Base-by-base conservation (phyloP, 2,797 vertebrate genomes). In the Eulemur albifrons region DNA sequence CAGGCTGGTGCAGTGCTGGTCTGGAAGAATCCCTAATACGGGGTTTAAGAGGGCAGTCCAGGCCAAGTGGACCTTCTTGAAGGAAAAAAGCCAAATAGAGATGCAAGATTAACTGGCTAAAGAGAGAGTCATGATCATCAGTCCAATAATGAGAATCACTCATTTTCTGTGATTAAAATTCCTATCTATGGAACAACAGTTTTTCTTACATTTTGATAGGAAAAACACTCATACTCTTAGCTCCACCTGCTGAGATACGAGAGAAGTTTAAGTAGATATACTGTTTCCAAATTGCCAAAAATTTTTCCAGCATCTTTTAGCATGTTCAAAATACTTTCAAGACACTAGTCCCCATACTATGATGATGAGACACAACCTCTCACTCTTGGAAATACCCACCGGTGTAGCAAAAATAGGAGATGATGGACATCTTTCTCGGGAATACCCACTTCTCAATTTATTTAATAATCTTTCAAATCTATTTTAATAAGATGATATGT, bases 171-270 rank as follows among this genome's bases (percentile, higher is more conserved):
- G 72, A 81, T 54, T 90, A 61, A 43, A 48, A 86, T 59, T 81
- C 20, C 63, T 48, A 12, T 83, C 18, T 43, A 0, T 38, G 20
- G 7, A 73, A 20, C 18, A 63, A 12, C 10, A n/a, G 38, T 70
- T 84, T 15, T 84, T 80, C 65, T 86, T n/a, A 27, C 32, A 61
- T 85, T 84, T 83, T 92, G 86, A 48, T n/a, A 63, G 45, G 4
- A 73, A 50, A 77, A 95, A 93, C 83, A 63, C 40, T 87, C 63
- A 72, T 89, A 82, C 57, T 50, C 94, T 79, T 90, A 95, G 43
- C 77, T 63, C 90, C 70, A 67, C 84, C 96, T 98, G n/a, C 89
- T 87, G 93, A 59, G 88, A 91, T 59, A 48, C 48, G 20, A 57
- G 65, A 72, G 50, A 96, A 84, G 82, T 43, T 13, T 23, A 77